Conservation (phyloP, 2,888 invertebrate species). For the Drosophila atripex region DNA sequence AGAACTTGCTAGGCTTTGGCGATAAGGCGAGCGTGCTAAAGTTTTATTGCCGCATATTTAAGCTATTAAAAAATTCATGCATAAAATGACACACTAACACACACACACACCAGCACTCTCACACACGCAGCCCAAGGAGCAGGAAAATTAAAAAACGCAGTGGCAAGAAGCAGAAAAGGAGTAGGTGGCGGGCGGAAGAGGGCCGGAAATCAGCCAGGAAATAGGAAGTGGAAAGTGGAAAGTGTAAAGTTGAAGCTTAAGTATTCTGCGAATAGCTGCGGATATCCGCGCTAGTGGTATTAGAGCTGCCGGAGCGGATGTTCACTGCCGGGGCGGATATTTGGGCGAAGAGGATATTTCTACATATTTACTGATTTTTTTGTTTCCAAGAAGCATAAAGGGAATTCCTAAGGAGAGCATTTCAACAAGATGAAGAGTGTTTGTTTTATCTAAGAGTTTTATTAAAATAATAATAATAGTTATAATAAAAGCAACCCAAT, state of each 20-base stretch:
- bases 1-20: conserved; percentile 66
- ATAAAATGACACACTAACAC: conserved; percentile 67
- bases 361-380: background rate
- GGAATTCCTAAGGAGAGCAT: background rate
- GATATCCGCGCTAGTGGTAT: conserved; percentile 20
- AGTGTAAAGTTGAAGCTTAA: conserved; percentile 34
- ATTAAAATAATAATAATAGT: no score
- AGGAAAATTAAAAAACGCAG: conserved; percentile 40
- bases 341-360: background rate
- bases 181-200: background rate
- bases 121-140: conserved; percentile 31
- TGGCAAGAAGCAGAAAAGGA: conserved; percentile 13
- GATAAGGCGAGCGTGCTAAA: conserved; percentile 78
- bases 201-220: conserved; percentile 14
- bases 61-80: conserved; percentile 78
- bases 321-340: background rate
- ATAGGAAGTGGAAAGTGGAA: conserved; percentile 21
- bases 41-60: conserved; percentile 78
- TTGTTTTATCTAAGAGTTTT: no score
- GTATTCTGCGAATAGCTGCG: conserved; percentile 24
- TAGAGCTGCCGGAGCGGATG: conserved; percentile 5
- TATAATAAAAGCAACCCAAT: no score
- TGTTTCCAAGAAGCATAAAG: background rate
- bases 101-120: conserved; percentile 23
- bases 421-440: no score